A percentile compares a stretch with the other conserved stretches of the same genome.
Evolutionary conservation across 2,113 vertebrate species (phyloP).

Genomic region (Mohoua ochrocephala): DNA sequence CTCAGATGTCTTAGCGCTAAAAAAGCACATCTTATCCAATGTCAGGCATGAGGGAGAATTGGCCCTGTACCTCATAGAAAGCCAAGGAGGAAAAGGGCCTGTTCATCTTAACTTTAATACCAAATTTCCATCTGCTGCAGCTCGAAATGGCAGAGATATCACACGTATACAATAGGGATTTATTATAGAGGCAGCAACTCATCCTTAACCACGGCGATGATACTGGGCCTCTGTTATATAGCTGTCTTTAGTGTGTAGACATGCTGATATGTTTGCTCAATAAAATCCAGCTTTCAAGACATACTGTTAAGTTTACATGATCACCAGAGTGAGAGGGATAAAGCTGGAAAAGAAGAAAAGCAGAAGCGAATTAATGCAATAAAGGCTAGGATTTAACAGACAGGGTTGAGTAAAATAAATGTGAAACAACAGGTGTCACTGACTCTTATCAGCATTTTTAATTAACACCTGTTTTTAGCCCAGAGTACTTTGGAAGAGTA

Average conservation of each 20-base stretch:
- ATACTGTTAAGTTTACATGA: conserved; percentile 57
- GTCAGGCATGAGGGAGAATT: background rate
- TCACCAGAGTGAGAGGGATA: conserved; percentile 55
- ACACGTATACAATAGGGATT: conserved; percentile 13
- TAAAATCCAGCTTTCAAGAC: conserved; percentile 60
- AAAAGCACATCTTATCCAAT: background rate
- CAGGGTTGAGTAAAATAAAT: conserved; percentile 54
- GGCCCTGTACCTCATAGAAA: background rate
- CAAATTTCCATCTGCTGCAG: conserved; percentile 31
- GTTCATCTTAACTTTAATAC: conserved; percentile 1
- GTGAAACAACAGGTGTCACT: conserved; percentile 68
- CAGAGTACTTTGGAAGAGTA: conserved; percentile 52
- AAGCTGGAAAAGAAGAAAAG: conserved; percentile 64
- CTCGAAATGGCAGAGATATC: conserved; percentile 21
- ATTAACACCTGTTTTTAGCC: conserved; percentile 69
- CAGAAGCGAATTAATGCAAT: conserved; percentile 54
- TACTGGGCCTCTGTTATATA: conserved; percentile 17
- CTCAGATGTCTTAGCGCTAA: background rate
- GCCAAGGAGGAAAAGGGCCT: background rate
- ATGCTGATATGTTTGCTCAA: conserved; percentile 59
- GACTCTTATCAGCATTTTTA: conserved; percentile 65
- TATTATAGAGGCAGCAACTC: conserved; percentile 41
- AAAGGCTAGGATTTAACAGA: conserved; percentile 56
- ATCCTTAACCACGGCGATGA: conserved; percentile 26
- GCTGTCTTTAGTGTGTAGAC: conserved; percentile 57